Evolutionary conservation across 2,888 invertebrate genomes (phyloP).

Genomic region (Helleia helle): DNA sequence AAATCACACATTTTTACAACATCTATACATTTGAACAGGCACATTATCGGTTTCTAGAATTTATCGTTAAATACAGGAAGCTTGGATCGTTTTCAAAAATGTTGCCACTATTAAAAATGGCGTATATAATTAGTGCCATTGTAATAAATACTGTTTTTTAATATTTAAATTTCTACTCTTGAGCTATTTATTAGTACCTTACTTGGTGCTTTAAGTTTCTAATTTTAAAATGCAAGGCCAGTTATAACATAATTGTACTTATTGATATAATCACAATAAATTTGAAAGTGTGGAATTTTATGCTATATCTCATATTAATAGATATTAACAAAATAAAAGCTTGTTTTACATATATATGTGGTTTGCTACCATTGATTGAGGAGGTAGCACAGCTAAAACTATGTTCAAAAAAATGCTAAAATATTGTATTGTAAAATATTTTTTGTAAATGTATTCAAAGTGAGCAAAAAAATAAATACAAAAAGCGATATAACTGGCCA

Average conservation of each 20-base stretch:
- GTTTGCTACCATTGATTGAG: too few species aligned
- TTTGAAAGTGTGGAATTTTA: too few species aligned
- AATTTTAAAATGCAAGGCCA: constrained; percentile 8
- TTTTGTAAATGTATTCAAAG: too few species aligned
- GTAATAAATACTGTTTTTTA: constrained; percentile 15
- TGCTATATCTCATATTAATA: too few species aligned
- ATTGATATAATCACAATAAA: too few species aligned
- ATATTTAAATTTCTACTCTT: constrained; percentile 14
- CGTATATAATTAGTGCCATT: constrained; percentile 10
- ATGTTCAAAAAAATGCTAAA: too few species aligned
- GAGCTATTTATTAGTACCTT: constrained; percentile 14
- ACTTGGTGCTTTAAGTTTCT: constrained; percentile 5
- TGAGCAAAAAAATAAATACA: constrained; percentile 1
- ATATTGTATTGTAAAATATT: too few species aligned
- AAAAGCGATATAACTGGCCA: constrained; percentile 11
- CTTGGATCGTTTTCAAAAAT: constrained; percentile 9
- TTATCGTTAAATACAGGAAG: constrained; percentile 16
- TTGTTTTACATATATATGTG: too few species aligned
- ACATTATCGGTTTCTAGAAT: constrained; percentile 25
- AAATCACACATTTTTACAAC: constrained; percentile 21
- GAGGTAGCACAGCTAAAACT: too few species aligned
- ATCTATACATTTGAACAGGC: constrained; percentile 24
- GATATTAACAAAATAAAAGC: too few species aligned
- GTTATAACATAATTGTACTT: constrained; percentile 4
- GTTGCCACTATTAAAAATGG: constrained; percentile 7